phyloP scores from a whole-genome alignment of 1,140 invertebrate species.

The Drosophila grimshawi region DNA sequence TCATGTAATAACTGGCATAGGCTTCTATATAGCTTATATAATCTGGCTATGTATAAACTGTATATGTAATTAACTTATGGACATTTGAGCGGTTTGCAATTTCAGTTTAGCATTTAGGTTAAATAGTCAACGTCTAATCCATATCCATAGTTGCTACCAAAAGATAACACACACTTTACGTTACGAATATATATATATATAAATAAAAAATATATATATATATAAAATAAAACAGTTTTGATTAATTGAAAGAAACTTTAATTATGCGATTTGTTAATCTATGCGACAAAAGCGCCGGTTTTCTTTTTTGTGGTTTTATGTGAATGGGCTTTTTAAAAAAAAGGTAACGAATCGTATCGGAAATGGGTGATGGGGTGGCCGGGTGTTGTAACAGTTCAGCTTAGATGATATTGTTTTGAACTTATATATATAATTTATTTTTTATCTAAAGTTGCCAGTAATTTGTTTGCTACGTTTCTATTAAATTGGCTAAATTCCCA shows the following conservation, averaged over 20 bases:
- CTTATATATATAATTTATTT: slow-evolving; percentile 57
- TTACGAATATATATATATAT: slow-evolving; percentile 47
- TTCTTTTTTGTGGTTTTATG: slow-evolving; percentile 31
- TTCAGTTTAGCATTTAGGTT: slow-evolving; percentile 27
- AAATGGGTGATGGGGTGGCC: slow-evolving; percentile 19
- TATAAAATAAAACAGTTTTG: slow-evolving; percentile 57
- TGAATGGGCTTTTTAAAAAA: slow-evolving; percentile 32
- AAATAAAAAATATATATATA: slow-evolving; percentile 47
- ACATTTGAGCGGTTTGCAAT: slow-evolving; percentile 30
- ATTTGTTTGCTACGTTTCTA: slow-evolving; percentile 57
- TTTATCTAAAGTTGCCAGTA: slow-evolving; percentile 57
- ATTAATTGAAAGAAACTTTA: slow-evolving; percentile 74
- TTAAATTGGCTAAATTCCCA: slow-evolving; percentile 75
- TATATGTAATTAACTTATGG: slow-evolving; percentile 21
- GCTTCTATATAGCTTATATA: slow-evolving; percentile 15
- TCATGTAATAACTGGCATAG: slow-evolving; percentile 85
- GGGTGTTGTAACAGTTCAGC: slow-evolving; percentile 41
- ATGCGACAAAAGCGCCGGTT: slow-evolving; percentile 32
- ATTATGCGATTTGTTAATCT: slow-evolving; percentile 51
- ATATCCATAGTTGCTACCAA: slow-evolving; percentile 58
- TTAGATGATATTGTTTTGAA: slow-evolving; percentile 58
- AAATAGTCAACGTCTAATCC: slow-evolving; percentile 45
- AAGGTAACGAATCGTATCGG: slow-evolving; percentile 25
- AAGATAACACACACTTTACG: slow-evolving; percentile 57
- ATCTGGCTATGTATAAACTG: slow-evolving; percentile 5